Conservation (phyloP, 2,888 invertebrate species). For the Vanessa cardui region DNA sequence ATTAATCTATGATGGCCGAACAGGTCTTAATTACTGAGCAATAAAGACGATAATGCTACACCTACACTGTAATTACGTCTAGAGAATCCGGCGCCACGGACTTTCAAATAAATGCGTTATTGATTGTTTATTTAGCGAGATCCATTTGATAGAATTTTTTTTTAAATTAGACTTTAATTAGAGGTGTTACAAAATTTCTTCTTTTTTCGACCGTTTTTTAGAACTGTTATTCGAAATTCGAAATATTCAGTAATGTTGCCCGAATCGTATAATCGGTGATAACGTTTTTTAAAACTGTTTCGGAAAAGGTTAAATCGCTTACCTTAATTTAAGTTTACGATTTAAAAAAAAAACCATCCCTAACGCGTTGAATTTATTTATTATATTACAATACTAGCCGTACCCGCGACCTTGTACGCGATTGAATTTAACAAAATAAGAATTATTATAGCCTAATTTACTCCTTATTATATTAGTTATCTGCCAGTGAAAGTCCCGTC, state of each 20-base stretch:
- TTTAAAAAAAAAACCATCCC: no score
- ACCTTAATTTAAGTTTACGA: not conserved
- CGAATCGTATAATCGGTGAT: conserved; percentile 4
- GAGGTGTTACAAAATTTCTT: no score
- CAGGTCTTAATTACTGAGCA: not conserved
- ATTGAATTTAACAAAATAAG: no score
- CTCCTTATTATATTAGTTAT: no score
- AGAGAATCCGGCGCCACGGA: conserved; percentile 10
- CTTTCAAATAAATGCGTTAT: conserved; percentile 14
- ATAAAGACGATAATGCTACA: not conserved
- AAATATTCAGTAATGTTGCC: not conserved
- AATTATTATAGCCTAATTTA: no score
- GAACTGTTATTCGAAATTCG: not conserved
- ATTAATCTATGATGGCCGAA: not conserved
- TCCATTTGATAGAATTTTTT: no score
- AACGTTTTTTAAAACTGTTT: no score
- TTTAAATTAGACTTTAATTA: no score
- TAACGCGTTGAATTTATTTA: no score
- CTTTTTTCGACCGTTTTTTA: not conserved
- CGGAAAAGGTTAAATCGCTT: not conserved
- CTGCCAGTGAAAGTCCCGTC: no score
- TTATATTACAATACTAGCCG: no score
- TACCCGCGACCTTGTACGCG: no score
- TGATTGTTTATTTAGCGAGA: not conserved
- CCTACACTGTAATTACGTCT: not conserved